Percentiles rank a stretch among this genome's conserved stretches.
Evolutionary conservation across 2,113 vertebrate species (phyloP).

Genomic region (Lucifuga dentata): DNA sequence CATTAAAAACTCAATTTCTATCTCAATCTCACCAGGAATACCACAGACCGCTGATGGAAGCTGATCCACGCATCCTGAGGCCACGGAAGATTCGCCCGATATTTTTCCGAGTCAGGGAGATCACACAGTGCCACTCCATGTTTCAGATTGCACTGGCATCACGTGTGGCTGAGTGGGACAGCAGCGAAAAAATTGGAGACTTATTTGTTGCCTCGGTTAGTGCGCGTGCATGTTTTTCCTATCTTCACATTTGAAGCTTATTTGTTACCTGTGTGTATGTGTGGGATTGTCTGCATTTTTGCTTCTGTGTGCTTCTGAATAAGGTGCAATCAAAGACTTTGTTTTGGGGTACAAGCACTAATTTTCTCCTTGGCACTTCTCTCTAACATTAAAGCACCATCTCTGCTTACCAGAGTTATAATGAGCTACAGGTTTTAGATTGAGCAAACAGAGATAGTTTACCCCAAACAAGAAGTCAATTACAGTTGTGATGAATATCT

Average conservation of each 20-base stretch:
- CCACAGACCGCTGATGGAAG: conserved; percentile 89
- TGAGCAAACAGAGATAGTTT: conserved; percentile 56
- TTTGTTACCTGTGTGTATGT: conserved; percentile 1
- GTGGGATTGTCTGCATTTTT: not conserved
- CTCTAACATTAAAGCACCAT: conserved; percentile 7
- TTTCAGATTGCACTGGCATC: conserved; percentile 95
- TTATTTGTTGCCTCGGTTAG: conserved; percentile 94
- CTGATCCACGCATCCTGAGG: conserved; percentile 91
- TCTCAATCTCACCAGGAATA: conserved; percentile 85
- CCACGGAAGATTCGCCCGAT: conserved; percentile 90
- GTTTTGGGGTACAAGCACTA: conserved; percentile 21
- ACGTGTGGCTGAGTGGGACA: conserved; percentile 93
- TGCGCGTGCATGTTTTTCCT: conserved; percentile 29
- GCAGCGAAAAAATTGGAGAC: conserved; percentile 92
- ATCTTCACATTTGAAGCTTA: not conserved
- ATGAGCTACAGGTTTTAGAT: conserved; percentile 50
- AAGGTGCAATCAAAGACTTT: conserved; percentile 28
- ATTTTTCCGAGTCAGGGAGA: conserved; percentile 90
- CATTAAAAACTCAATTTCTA: conserved; percentile 21
- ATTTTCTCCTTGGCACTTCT: conserved; percentile 26
- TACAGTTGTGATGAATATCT: conserved; percentile 57
- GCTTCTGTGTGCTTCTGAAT: conserved; percentile 22
- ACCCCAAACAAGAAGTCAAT: conserved; percentile 60
- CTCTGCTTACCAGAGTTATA: conserved; percentile 30
- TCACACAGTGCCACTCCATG: conserved; percentile 97